Evolutionary conservation across 2,113 vertebrate genomes (phyloP).

Genomic region (Corydoras sp.): DNA sequence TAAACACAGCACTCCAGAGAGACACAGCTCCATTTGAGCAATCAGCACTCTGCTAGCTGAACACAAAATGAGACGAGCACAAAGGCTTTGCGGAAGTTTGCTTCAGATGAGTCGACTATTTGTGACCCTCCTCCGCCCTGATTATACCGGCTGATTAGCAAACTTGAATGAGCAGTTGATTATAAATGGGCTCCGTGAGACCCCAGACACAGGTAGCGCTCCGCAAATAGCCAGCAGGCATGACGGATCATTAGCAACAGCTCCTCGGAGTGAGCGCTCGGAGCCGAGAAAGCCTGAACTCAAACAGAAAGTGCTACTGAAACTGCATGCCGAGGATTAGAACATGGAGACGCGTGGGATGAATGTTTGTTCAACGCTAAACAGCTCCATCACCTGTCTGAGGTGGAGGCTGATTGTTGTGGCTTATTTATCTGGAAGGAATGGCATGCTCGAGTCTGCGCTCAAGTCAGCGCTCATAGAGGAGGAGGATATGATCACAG

Average conservation of each 20-base stretch:
- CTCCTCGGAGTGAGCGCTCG: conserved; percentile 1
- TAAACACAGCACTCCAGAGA: conserved; percentile 7
- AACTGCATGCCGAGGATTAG: not conserved
- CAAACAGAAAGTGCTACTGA: not conserved
- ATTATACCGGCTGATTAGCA: conserved; percentile 38
- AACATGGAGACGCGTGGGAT: not conserved
- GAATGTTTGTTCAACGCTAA: conserved; percentile 9
- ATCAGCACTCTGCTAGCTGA: conserved; percentile 7
- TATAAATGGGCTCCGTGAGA: conserved; percentile 29
- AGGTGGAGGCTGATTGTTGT: conserved; percentile 21
- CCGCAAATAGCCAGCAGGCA: conserved; percentile 19
- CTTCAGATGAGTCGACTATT: conserved; percentile 28
- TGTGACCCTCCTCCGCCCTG: conserved; percentile 27
- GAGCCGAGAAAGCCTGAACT: not conserved
- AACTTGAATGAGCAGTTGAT: conserved; percentile 32
- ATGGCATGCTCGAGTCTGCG: conserved; percentile 19
- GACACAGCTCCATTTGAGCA: conserved; percentile 9
- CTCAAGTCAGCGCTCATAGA: conserved; percentile 32
- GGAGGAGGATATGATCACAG: conserved; percentile 22
- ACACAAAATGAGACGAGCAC: conserved; percentile 6
- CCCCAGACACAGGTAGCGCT: conserved; percentile 28
- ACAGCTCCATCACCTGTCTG: conserved; percentile 5
- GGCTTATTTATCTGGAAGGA: conserved; percentile 20
- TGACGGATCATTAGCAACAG: conserved; percentile 18
- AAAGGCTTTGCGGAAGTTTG: conserved; percentile 20